A percentile compares a stretch with the other conserved stretches of the same genome.
phyloP scores from a whole-genome alignment of 2,113 vertebrate species.

The Turdus rufiventris region DNA sequence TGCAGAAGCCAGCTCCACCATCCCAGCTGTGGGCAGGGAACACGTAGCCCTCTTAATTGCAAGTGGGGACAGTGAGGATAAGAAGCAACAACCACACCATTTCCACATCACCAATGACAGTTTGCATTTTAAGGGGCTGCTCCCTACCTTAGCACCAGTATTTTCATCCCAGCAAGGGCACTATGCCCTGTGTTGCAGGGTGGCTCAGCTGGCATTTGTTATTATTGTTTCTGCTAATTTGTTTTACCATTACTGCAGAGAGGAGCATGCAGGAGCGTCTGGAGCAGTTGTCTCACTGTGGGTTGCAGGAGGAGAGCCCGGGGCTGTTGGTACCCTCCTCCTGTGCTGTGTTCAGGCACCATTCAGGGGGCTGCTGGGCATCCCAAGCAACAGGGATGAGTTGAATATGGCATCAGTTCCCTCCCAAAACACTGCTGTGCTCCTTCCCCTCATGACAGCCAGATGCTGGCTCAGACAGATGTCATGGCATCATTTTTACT shows the following conservation, averaged over 20 bases:
- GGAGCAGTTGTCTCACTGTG: background rate
- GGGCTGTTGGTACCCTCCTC: background rate
- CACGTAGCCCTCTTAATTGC: background rate
- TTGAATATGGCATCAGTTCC: background rate
- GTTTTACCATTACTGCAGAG: background rate
- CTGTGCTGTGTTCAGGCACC: background rate
- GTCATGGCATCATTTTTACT: background rate
- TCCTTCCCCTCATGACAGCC: background rate
- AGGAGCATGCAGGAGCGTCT: background rate
- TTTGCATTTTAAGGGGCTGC: background rate
- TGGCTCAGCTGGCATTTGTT: background rate
- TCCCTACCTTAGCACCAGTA: background rate
- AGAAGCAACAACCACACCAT: background rate
- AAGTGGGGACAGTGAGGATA: background rate
- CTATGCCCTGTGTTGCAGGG: rapidly evolving
- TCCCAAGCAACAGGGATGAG: background rate
- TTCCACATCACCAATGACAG: background rate
- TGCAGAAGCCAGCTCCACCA: rapidly evolving
- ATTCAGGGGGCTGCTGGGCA: background rate
- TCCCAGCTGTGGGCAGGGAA: rapidly evolving
- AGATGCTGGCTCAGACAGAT: background rate
- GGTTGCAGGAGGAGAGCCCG: background rate
- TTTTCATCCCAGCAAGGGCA: background rate
- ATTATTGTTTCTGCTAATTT: background rate
- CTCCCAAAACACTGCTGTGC: background rate